A percentile compares a stretch with the other conserved stretches of the same genome.
Evolutionary conservation across 2,888 invertebrate genomes (phyloP).

Genomic region (Cephus nigrinus): DNA sequence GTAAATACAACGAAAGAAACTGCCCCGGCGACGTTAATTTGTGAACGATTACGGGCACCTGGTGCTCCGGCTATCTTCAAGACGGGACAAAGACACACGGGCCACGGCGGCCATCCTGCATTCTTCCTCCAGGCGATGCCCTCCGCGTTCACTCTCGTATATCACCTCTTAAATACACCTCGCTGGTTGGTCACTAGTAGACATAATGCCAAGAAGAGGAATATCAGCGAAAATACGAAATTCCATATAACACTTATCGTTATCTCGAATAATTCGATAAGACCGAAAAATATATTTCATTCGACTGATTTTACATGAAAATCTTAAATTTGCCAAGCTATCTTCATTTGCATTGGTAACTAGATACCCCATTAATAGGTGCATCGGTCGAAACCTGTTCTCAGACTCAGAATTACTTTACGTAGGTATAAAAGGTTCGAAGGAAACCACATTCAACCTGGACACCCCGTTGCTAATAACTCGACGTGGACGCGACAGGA

Average conservation of each 20-base stretch:
- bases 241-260: not conserved
- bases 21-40: slow-evolving; percentile 61
- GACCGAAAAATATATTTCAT: not conserved
- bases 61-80: slow-evolving; percentile 36
- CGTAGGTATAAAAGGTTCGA: not conserved
- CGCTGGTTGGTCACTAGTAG: not conserved
- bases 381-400: slow-evolving; percentile 38
- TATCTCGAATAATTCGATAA: not conserved
- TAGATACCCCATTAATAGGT: slow-evolving; percentile 40
- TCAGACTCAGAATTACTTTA: not conserved
- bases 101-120: slow-evolving; percentile 49
- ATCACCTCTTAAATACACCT: not conserved
- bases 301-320: not conserved
- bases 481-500: slow-evolving; percentile 23
- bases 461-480: slow-evolving; percentile 38
- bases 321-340: not conserved
- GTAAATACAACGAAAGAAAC: slow-evolving; percentile 58
- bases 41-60: slow-evolving; percentile 64
- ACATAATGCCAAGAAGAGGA: not conserved
- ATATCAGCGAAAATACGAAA: not conserved
- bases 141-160: not conserved
- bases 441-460: slow-evolving; percentile 4
- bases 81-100: slow-evolving; percentile 46
- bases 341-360: slow-evolving; percentile 20
- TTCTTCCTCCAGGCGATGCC: slow-evolving; percentile 37